These are phyloP conservation scores for Rousettus madagascariensis DNA, from an alignment of 2,797 vertebrate species.

Conservation along the genomic window DNA sequence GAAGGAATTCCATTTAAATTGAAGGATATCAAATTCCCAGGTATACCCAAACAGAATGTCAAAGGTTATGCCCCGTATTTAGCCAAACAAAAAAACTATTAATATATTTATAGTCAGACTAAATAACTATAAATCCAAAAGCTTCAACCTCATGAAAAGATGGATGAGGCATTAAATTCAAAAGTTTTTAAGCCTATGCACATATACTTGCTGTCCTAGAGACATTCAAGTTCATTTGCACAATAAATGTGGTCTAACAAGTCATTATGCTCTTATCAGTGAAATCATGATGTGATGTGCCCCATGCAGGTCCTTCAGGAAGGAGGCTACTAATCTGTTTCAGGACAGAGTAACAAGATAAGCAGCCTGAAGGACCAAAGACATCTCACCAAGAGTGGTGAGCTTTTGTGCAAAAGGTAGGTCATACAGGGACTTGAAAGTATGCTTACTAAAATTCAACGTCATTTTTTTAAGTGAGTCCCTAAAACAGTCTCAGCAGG, in stretches of 20 bases:
- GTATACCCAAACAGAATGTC: slow-evolving; percentile 33
- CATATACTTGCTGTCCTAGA: slow-evolving; percentile 68
- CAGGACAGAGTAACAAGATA: neutral
- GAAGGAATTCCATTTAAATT: slow-evolving; percentile 60
- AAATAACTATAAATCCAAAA: slow-evolving; percentile 42
- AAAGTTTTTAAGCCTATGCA: slow-evolving; percentile 28
- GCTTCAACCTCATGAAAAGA: slow-evolving; percentile 1
- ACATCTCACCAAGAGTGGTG: neutral
- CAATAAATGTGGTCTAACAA: slow-evolving; percentile 76
- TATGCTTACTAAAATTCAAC: neutral
- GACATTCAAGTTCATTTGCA: slow-evolving; percentile 75
- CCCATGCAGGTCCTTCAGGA: neutral
- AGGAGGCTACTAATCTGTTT: slow-evolving; percentile 33
- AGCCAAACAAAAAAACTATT: slow-evolving; percentile 41
- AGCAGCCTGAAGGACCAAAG: neutral
- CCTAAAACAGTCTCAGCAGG: neutral
- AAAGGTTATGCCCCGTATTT: slow-evolving; percentile 48
- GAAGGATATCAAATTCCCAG: slow-evolving; percentile 55
- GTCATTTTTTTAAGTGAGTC: neutral
- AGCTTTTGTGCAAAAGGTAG: neutral
- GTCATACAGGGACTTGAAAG: neutral
- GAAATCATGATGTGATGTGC: neutral
- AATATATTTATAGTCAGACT: slow-evolving; percentile 44
- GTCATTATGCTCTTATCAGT: slow-evolving; percentile 74
- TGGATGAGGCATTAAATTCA: neutral